A percentile compares a stretch with the other conserved stretches of the same genome.
Evolutionary conservation across 2,797 vertebrate genomes (phyloP).

Genomic region (Notoglanidium macrostoma): DNA sequence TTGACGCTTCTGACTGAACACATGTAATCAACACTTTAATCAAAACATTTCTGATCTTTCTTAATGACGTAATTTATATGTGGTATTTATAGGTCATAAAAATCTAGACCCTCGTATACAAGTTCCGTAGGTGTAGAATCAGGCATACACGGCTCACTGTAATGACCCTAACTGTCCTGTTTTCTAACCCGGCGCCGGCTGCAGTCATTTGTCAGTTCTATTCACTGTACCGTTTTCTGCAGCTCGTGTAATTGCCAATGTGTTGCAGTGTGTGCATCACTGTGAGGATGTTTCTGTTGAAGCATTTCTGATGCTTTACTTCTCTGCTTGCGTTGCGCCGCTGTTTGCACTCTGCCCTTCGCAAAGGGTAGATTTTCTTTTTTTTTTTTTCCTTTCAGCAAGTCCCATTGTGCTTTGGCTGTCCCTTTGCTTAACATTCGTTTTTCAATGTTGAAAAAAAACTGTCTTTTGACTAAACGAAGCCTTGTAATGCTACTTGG

Average conservation of each 20-base stretch:
- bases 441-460: not conserved
- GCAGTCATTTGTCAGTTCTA: slow-evolving; percentile 49
- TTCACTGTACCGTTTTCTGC: slow-evolving; percentile 62
- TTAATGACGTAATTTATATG: not conserved
- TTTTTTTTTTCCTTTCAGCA: slow-evolving; percentile 2
- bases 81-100: not conserved
- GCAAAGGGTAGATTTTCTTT: not conserved
- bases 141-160: not conserved
- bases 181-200: slow-evolving; percentile 44
- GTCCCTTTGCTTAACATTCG: slow-evolving; percentile 56
- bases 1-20: not conserved
- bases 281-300: slow-evolving; percentile 64
- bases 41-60: not conserved
- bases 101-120: not conserved
- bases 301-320: slow-evolving; percentile 62
- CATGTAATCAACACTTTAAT: not conserved
- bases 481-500: slow-evolving; percentile 62
- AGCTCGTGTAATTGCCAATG: slow-evolving; percentile 53
- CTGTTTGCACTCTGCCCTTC: slow-evolving; percentile 33
- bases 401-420: slow-evolving; percentile 52
- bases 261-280: slow-evolving; percentile 52
- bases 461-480: slow-evolving; percentile 38
- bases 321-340: slow-evolving; percentile 65
- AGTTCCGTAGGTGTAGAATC: not conserved
- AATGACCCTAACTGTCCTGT: slow-evolving; percentile 10